Percentiles rank a stretch among this genome's conserved stretches.
phyloP scores from a whole-genome alignment of 2,888 invertebrate genomes.

The Adelphocoris suturalis region DNA sequence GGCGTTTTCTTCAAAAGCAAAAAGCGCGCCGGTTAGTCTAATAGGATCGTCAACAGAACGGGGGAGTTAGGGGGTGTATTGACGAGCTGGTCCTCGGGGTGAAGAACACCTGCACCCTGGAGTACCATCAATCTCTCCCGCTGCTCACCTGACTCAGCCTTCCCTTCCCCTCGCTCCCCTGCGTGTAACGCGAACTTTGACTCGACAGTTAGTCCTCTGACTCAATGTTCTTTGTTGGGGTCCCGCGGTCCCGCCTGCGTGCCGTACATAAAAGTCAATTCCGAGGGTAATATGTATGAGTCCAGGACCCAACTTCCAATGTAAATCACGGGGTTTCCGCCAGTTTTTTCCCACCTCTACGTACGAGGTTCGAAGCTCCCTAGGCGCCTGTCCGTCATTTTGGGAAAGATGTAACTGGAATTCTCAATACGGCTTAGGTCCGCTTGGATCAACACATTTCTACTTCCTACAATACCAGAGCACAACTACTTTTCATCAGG shows the following conservation, averaged over 20 bases:
- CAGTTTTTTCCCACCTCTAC: neutral
- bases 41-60: conserved; percentile 59
- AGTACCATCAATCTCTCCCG: conserved; percentile 61
- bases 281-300: conserved; percentile 41
- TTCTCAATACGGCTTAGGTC: conserved; percentile 7
- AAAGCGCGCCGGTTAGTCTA: conserved; percentile 18
- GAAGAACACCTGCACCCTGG: conserved; percentile 63
- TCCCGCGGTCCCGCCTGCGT: conserved; percentile 29
- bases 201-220: conserved; percentile 40
- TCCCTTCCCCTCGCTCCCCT: neutral
- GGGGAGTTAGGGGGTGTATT: conserved; percentile 38
- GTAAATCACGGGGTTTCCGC: conserved; percentile 53
- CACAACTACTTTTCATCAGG: neutral
- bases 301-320: conserved; percentile 31
- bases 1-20: conserved; percentile 28
- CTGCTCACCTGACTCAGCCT: conserved; percentile 26
- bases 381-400: conserved; percentile 59
- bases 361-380: conserved; percentile 14
- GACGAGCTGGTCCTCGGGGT: conserved; percentile 49
- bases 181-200: neutral
- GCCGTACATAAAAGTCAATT: conserved; percentile 63
- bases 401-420: conserved; percentile 23
- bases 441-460: conserved; percentile 27
- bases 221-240: conserved; percentile 45
- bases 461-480: neutral